A percentile compares a stretch with the other conserved stretches of the same genome.
Evolutionary conservation across 2,797 vertebrate genomes (phyloP).

Genomic region (Glossophaga mutica): DNA sequence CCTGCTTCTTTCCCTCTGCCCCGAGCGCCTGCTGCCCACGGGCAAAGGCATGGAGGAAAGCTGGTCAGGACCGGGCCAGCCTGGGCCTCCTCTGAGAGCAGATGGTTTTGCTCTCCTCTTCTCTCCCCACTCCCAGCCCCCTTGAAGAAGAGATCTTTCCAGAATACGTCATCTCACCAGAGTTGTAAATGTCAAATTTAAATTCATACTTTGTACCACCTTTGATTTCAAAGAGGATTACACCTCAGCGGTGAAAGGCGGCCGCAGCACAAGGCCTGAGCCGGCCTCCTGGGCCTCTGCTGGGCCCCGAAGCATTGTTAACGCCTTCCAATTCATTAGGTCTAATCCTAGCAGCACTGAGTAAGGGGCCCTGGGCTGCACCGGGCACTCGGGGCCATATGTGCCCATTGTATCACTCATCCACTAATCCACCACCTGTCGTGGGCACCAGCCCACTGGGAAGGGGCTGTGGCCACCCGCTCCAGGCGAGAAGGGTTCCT

Average conservation of each 20-base stretch:
- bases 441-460: constrained; percentile 74
- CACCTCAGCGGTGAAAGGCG: constrained; percentile 92
- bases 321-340: constrained; percentile 98
- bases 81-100: constrained; percentile 78
- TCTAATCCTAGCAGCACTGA: constrained; percentile 95
- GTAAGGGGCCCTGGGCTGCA: constrained; percentile 91
- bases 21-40: neutral
- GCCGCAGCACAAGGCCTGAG: constrained; percentile 90
- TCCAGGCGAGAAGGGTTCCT: constrained; percentile 40
- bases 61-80: neutral
- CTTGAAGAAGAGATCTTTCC: constrained; percentile 81
- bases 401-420: constrained; percentile 90
- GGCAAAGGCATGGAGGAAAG: neutral
- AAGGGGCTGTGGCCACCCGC: constrained; percentile 57
- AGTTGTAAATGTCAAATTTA: constrained; percentile 90
- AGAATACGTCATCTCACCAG: constrained; percentile 86
- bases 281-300: constrained; percentile 87
- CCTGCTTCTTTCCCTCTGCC: neutral
- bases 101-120: constrained; percentile 82
- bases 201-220: constrained; percentile 96
- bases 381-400: constrained; percentile 88
- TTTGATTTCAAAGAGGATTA: constrained; percentile 99
- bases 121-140: constrained; percentile 56
- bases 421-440: constrained; percentile 89
- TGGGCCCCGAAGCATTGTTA: constrained; percentile 94